Evolutionary conservation across 1,140 invertebrate species (phyloP).

Genomic region (Tetramorium parvispinum): DNA sequence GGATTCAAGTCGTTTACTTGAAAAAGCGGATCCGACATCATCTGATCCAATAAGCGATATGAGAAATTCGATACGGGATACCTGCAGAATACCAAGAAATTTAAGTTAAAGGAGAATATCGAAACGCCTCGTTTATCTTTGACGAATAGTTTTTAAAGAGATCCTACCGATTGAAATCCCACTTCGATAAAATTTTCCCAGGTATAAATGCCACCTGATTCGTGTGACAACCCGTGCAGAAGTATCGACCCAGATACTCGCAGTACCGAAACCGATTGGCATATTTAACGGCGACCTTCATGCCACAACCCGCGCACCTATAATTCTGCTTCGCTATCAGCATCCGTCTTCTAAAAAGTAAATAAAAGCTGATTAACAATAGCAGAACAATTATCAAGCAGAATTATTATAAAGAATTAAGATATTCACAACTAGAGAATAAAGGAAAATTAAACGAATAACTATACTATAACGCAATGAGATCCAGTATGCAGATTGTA

Average conservation of each 20-base stretch:
- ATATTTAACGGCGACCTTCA: conserved; percentile 91
- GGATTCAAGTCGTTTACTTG: conserved; percentile 91
- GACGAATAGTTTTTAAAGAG: background rate
- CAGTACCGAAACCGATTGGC: conserved; percentile 92
- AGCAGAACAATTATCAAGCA: background rate
- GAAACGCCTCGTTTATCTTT: background rate
- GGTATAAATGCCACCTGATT: conserved; percentile 92
- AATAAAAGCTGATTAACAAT: conserved; percentile 54
- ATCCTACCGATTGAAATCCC: conserved; percentile 88
- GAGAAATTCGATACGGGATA: conserved; percentile 94
- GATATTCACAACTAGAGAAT: background rate
- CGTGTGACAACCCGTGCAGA: conserved; percentile 95
- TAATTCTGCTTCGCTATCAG: conserved; percentile 92
- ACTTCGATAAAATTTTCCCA: conserved; percentile 88
- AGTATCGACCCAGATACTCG: conserved; percentile 94
- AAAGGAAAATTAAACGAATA: background rate
- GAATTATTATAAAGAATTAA: background rate
- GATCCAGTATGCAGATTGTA: background rate
- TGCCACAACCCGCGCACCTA: conserved; percentile 94
- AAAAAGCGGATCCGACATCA: conserved; percentile 93
- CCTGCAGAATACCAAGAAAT: conserved; percentile 77
- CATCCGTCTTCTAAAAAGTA: conserved; percentile 87
- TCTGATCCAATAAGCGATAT: conserved; percentile 91
- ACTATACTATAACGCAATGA: background rate
- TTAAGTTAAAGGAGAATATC: background rate